phyloP scores from a whole-genome alignment of 2,888 invertebrate genomes.

The Nomada ferruginata region DNA sequence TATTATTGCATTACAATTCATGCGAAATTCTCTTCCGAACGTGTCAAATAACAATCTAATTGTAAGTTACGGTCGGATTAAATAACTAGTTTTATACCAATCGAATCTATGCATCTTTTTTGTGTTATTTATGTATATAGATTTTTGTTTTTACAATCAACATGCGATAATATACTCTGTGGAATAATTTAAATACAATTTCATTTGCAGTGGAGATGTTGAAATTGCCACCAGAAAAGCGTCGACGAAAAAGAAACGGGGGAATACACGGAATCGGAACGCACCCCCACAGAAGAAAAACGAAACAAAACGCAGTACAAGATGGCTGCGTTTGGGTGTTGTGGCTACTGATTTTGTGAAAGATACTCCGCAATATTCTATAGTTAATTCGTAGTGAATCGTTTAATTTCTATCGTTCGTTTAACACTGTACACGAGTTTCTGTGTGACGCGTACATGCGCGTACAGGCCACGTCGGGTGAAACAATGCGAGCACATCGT shows the following conservation, averaged over 20 bases:
- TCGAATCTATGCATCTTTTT: neutral
- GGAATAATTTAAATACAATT: neutral
- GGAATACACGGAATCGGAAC: constrained; percentile 71
- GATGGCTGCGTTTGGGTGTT: constrained; percentile 83
- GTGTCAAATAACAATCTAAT: neutral
- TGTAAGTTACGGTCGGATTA: neutral
- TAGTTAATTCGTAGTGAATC: constrained; percentile 51
- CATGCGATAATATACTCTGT: neutral
- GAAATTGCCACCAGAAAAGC: constrained; percentile 38
- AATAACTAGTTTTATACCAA: neutral
- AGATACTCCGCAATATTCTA: constrained; percentile 41
- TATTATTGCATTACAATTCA: neutral
- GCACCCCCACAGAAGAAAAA: constrained; percentile 77
- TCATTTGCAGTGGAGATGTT: constrained; percentile 1
- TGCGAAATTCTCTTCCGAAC: neutral
- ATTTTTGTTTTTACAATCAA: neutral
- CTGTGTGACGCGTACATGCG: constrained; percentile 37
- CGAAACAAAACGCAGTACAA: constrained; percentile 80
- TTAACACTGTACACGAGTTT: neutral
- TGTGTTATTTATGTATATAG: too few relatives aligned
- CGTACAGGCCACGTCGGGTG: constrained; percentile 30
- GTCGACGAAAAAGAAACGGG: constrained; percentile 26
- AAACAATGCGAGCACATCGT: constrained; percentile 66
- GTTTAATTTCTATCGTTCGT: constrained; percentile 29
- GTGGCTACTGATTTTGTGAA: constrained; percentile 78